A percentile compares a stretch with the other conserved stretches of the same genome.
Evolutionary conservation across 2,113 vertebrate genomes (phyloP).

Genomic region (Gallinago media): DNA sequence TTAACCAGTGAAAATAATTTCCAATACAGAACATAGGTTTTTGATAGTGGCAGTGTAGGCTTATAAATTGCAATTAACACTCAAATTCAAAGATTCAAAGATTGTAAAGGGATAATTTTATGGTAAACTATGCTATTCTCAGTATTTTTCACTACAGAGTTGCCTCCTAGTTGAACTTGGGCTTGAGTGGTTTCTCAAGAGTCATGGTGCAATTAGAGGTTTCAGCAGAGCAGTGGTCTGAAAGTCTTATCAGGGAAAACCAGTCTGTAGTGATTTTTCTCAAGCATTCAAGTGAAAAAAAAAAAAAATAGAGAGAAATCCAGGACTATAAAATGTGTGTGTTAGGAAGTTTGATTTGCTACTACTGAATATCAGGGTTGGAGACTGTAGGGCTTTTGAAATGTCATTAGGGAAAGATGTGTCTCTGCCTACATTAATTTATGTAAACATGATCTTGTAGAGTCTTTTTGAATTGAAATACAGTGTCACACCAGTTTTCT

Average conservation of each 20-base stretch:
- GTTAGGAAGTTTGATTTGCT: slow-evolving; percentile 2
- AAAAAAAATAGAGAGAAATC: neutral
- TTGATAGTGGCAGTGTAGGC: neutral
- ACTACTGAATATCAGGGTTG: neutral
- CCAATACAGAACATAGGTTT: neutral
- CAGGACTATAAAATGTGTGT: neutral
- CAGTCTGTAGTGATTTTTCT: neutral
- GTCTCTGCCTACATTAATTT: slow-evolving; percentile 38
- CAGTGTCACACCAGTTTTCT: neutral
- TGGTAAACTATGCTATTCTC: neutral
- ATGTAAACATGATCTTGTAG: slow-evolving; percentile 20
- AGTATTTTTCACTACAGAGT: neutral
- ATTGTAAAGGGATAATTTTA: neutral
- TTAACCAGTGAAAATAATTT: neutral
- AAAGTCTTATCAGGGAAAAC: neutral
- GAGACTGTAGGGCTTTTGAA: slow-evolving; percentile 6
- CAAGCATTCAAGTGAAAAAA: neutral
- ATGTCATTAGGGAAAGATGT: neutral
- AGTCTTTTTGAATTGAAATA: neutral
- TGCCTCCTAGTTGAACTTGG: neutral
- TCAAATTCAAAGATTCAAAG: neutral
- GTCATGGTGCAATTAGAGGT: neutral
- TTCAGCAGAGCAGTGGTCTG: neutral
- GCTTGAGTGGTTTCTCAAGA: neutral
- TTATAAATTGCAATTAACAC: neutral